A percentile compares a stretch with the other conserved stretches of the same genome.
These are phyloP conservation scores for Petrocephalus schoutedeni DNA, from an alignment of 2,797 vertebrate genomes.

Conservation along the genomic window DNA sequence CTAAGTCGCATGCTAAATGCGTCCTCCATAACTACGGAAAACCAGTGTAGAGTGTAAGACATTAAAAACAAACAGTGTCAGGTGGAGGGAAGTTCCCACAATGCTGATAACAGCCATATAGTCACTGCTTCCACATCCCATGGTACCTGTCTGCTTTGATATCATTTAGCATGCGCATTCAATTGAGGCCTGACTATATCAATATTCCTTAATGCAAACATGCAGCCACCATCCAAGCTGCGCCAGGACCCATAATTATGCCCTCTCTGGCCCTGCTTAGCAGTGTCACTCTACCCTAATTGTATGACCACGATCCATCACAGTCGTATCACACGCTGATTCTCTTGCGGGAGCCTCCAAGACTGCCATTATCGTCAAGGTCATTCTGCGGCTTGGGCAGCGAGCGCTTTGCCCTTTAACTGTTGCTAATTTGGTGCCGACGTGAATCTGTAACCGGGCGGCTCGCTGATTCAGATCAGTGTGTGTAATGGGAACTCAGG, in stretches of 20 bases:
- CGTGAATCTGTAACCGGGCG: not conserved
- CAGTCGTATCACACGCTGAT: not conserved
- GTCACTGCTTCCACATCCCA: not conserved
- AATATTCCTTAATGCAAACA: not conserved
- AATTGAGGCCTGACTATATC: not conserved
- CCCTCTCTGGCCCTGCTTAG: not conserved
- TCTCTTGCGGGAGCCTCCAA: not conserved
- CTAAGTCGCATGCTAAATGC: not conserved
- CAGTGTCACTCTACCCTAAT: not conserved
- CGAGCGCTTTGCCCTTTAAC: not conserved
- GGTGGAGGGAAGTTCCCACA: not conserved
- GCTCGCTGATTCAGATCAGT: not conserved
- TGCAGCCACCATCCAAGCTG: not conserved
- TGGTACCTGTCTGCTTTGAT: not conserved
- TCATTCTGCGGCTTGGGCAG: not conserved
- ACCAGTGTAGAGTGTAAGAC: not conserved
- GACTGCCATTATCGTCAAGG: not conserved
- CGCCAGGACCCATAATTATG: not conserved
- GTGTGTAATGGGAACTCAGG: conserved; percentile 1
- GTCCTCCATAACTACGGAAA: not conserved
- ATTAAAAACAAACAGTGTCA: not conserved
- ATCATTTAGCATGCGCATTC: conserved; percentile 12
- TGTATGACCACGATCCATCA: not conserved
- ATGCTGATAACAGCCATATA: not conserved
- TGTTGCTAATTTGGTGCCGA: not conserved